These are phyloP conservation scores for Drosophila pachea DNA, from an alignment of 1,140 invertebrate genomes.

Conservation along the genomic window DNA sequence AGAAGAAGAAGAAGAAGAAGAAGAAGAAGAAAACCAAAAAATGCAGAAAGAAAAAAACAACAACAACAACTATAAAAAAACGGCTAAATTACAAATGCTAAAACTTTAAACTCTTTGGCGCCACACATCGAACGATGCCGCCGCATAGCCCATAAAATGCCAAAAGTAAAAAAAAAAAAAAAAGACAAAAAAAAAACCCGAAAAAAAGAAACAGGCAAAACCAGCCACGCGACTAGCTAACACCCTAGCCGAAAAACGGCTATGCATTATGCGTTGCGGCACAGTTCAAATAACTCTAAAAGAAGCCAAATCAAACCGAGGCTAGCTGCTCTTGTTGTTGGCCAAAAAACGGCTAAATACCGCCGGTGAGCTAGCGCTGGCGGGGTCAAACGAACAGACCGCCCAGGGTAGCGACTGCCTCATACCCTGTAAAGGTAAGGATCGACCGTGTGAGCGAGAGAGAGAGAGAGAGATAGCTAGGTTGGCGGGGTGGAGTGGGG, in stretches of 20 bases:
- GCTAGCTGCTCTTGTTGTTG: no score
- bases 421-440: no score
- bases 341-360: no score
- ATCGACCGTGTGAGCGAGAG: no score
- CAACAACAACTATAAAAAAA: background rate
- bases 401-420: no score
- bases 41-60: background rate
- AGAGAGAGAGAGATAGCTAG: no score
- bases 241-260: background rate
- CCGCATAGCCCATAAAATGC: conserved; percentile 30
- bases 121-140: conserved; percentile 67
- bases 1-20: conserved; percentile 9
- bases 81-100: conserved; percentile 54
- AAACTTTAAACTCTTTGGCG: conserved; percentile 70
- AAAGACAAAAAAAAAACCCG: conserved; percentile 5
- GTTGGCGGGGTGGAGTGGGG: no score
- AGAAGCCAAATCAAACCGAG: background rate
- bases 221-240: background rate
- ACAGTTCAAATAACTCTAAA: no score
- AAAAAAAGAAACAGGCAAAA: background rate
- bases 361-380: no score
- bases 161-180: conserved; percentile 24
- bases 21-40: conserved; percentile 32
- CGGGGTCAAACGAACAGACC: no score
- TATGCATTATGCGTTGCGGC: no score